Conservation (phyloP, 2,113 vertebrate genomes). For the Malurus cyaneus region DNA sequence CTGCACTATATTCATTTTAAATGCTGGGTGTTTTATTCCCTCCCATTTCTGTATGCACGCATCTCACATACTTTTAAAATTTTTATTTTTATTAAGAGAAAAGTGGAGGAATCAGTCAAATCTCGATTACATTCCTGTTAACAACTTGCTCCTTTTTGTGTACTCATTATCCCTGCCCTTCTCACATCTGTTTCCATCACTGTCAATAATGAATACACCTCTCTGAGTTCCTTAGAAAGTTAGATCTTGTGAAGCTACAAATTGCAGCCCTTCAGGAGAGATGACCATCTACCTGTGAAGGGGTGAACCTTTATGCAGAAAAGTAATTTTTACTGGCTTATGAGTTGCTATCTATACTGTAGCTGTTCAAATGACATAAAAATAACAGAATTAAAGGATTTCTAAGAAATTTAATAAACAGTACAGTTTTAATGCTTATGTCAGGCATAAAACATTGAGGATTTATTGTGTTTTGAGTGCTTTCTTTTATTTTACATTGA, state of each 20-base stretch:
- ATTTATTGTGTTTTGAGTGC: background rate
- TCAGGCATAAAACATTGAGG: background rate
- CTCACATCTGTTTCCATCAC: background rate
- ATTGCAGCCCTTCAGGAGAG: background rate
- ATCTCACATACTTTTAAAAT: background rate
- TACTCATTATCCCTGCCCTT: background rate
- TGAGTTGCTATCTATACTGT: background rate
- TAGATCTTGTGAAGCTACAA: background rate
- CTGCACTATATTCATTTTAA: background rate
- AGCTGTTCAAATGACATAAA: background rate
- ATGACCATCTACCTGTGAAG: background rate
- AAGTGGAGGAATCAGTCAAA: background rate
- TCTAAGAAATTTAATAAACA: background rate
- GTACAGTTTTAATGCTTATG: background rate
- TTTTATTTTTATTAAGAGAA: background rate
- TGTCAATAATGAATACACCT: background rate
- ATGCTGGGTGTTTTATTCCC: conserved; percentile 14
- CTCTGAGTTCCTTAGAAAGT: background rate
- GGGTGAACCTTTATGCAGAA: background rate
- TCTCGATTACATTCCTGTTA: background rate
- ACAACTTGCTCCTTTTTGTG: background rate
- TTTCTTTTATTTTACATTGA: background rate
- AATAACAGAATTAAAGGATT: background rate
- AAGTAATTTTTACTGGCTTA: background rate
- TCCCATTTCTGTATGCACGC: background rate